Conservation (phyloP, 2,113 vertebrate genomes). For the Thunnus maccoyii region DNA sequence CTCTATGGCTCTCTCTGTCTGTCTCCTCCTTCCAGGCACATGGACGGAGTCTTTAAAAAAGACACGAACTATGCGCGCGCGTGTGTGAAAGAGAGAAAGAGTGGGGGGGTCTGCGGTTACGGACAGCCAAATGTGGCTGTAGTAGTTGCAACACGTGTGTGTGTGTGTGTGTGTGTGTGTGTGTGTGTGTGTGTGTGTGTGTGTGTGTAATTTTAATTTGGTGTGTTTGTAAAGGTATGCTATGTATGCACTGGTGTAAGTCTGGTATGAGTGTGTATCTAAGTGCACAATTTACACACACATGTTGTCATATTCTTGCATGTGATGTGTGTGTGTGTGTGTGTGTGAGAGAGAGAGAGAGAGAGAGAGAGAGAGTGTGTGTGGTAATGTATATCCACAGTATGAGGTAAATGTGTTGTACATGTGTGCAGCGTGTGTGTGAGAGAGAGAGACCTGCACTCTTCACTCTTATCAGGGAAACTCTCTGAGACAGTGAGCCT, state of each 20-base stretch:
- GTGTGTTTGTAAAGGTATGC: neutral
- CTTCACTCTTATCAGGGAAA: neutral
- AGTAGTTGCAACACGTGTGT: slow-evolving; percentile 29
- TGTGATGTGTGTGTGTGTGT: neutral
- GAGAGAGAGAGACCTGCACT: no score
- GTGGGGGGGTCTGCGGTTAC: slow-evolving; percentile 15
- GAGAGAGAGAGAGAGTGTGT: neutral
- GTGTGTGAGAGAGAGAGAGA: no score
- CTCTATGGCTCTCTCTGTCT: slow-evolving; percentile 33
- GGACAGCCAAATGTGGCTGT: slow-evolving; percentile 17
- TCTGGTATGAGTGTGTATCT: neutral
- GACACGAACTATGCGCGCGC: slow-evolving; percentile 45
- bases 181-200: slow-evolving; percentile 7
- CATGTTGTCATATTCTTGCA: neutral
- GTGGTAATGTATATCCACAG: neutral
- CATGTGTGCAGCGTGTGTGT: slow-evolving; percentile 9
- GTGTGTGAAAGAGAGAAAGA: neutral
- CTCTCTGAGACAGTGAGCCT: neutral
- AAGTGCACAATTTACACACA: slow-evolving; percentile 5
- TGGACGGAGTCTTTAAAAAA: slow-evolving; percentile 65
- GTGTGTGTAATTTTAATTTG: neutral
- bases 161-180: neutral
- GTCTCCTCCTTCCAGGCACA: slow-evolving; percentile 59
- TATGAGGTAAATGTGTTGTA: slow-evolving; percentile 12
- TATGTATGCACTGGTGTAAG: neutral